phyloP scores from a whole-genome alignment of 2,888 invertebrate genomes.

The Spodoptera exigua region DNA sequence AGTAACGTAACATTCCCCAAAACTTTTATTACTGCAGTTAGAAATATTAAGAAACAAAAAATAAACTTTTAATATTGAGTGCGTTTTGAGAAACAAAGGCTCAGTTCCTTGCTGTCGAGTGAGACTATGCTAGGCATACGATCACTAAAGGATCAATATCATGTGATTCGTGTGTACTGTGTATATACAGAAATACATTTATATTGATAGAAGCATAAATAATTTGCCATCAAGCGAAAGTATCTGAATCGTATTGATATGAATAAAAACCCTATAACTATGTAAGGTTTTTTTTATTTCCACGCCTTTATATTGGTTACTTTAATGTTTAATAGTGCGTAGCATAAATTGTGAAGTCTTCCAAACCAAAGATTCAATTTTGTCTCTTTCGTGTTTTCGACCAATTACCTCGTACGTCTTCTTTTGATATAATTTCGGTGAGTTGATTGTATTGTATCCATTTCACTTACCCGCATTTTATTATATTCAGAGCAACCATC shows the following conservation, averaged over 20 bases:
- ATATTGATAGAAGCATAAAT: slow-evolving; percentile 7
- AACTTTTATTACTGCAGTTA: slow-evolving; percentile 9
- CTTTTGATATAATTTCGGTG: slow-evolving; percentile 37
- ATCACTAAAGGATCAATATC: slow-evolving; percentile 34
- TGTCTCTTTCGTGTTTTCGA: slow-evolving; percentile 24
- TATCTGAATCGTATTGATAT: too few relatives aligned
- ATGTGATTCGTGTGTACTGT: slow-evolving; percentile 6
- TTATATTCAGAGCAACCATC: slow-evolving; percentile 34
- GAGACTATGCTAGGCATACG: slow-evolving; percentile 35
- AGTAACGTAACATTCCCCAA: slow-evolving; percentile 7
- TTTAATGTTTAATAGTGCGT: neutral
- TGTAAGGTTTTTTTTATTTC: too few relatives aligned
- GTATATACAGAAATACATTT: slow-evolving; percentile 9
- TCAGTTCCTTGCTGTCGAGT: slow-evolving; percentile 8
- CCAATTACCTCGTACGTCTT: slow-evolving; percentile 36
- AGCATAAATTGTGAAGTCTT: slow-evolving; percentile 4
- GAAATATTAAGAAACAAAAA: slow-evolving; percentile 10
- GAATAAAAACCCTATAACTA: too few relatives aligned
- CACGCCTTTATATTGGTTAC: too few relatives aligned
- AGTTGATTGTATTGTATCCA: slow-evolving; percentile 44
- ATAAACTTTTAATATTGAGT: slow-evolving; percentile 5
- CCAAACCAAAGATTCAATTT: slow-evolving; percentile 4
- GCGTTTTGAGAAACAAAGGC: slow-evolving; percentile 19
- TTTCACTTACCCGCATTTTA: slow-evolving; percentile 46
- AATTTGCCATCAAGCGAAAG: neutral